Evolutionary conservation across 2,113 vertebrate genomes (phyloP).

Genomic region (Mus pahari): DNA sequence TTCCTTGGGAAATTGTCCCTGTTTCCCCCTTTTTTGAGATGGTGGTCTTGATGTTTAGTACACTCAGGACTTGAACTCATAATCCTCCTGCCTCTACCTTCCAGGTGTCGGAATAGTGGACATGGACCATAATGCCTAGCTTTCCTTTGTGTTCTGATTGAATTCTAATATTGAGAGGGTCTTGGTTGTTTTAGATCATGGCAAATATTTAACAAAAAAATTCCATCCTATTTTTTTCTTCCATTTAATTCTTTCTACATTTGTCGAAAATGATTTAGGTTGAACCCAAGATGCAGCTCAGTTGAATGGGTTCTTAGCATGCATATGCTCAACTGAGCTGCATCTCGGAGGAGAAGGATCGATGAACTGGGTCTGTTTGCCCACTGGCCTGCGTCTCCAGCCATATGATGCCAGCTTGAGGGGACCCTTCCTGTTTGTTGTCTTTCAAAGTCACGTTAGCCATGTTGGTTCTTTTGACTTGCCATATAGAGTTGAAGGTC

Average conservation of each 20-base stretch:
- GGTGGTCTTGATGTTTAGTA: background rate
- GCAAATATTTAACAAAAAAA: background rate
- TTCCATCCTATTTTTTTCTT: background rate
- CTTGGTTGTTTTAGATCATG: background rate
- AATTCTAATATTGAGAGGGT: background rate
- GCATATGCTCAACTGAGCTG: no score
- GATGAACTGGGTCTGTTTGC: background rate
- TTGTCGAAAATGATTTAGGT: background rate
- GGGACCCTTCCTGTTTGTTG: background rate
- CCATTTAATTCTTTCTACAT: background rate
- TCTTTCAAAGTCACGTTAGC: background rate
- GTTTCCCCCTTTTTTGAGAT: background rate
- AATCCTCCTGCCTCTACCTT: background rate
- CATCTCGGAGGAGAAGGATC: no score
- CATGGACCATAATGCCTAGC: background rate
- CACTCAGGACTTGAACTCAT: background rate
- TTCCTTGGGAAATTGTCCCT: background rate
- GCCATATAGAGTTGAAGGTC: background rate
- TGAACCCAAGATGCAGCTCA: background rate
- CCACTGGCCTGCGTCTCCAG: background rate
- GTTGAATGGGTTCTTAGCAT: no score
- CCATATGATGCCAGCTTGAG: fast-evolving
- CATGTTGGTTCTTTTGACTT: background rate
- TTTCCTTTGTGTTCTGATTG: background rate
- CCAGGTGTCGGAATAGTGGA: no score